Conservation (phyloP, 2,797 vertebrate genomes). For the Argya squamiceps region DNA sequence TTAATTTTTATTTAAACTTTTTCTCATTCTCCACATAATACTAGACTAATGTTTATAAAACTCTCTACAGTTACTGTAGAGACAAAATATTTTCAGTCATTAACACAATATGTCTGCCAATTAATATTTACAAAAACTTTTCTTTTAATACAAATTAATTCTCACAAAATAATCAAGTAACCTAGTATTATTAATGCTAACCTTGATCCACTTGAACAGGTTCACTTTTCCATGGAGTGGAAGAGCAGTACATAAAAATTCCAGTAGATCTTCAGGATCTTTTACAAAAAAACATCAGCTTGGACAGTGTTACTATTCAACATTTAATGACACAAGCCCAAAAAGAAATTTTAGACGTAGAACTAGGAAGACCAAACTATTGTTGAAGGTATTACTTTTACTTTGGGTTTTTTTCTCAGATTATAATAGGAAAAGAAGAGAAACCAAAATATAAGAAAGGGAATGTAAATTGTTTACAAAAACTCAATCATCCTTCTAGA, state of each 20-base stretch:
- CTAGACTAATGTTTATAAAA: neutral
- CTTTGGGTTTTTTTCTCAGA: neutral
- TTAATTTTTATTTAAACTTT: neutral
- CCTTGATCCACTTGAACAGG: neutral
- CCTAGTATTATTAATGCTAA: neutral
- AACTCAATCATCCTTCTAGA: neutral
- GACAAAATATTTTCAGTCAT: neutral
- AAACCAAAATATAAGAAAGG: neutral
- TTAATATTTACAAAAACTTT: neutral
- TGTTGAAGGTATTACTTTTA: neutral
- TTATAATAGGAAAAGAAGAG: neutral
- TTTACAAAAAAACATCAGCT: neutral
- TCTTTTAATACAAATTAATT: neutral
- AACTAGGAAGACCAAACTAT: neutral
- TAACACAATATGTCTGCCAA: neutral
- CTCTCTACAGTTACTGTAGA: neutral
- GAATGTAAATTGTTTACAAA: neutral
- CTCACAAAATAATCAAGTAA: neutral
- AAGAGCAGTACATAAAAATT: neutral
- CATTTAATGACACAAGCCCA: neutral
- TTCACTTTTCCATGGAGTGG: neutral
- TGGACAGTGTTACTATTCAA: neutral
- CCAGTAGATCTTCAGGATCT: neutral
- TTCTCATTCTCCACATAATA: neutral
- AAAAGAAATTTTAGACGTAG: neutral